phyloP scores from a whole-genome alignment of 2,797 vertebrate species.

The Diplodus puntazzo region DNA sequence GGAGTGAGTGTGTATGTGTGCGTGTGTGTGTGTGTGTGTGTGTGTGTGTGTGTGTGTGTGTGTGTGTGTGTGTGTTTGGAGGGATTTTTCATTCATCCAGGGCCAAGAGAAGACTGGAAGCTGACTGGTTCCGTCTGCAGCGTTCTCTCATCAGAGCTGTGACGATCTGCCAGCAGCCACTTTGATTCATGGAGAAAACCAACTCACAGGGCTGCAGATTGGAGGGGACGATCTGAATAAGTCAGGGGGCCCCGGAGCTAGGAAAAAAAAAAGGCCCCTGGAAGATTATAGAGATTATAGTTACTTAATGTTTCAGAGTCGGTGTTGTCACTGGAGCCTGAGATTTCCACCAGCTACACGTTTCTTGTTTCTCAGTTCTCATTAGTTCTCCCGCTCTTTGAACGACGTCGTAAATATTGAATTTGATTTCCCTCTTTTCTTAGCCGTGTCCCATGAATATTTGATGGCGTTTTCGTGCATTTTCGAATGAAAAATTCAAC shows the following conservation, averaged over 20 bases:
- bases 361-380: slow-evolving; percentile 48
- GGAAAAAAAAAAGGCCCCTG: not conserved
- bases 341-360: slow-evolving; percentile 3
- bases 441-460: slow-evolving; percentile 76
- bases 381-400: slow-evolving; percentile 56
- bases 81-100: slow-evolving; percentile 51
- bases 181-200: slow-evolving; percentile 24
- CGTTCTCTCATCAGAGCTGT: slow-evolving; percentile 34
- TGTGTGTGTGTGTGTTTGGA: not conserved
- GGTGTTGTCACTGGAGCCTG: not conserved
- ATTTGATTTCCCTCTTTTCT: slow-evolving; percentile 77
- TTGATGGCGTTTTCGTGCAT: slow-evolving; percentile 77
- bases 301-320: not conserved
- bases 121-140: slow-evolving; percentile 17
- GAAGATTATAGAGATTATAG: slow-evolving; percentile 1
- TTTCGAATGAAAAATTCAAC: slow-evolving; percentile 79
- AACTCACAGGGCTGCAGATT: slow-evolving; percentile 19
- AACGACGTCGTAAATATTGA: slow-evolving; percentile 80
- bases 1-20: slow-evolving; percentile 30
- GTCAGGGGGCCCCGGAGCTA: slow-evolving; percentile 4
- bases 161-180: slow-evolving; percentile 38
- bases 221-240: not conserved
- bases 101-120: slow-evolving; percentile 42
- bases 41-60: not conserved
- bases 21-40: not conserved